A percentile compares a stretch with the other conserved stretches of the same genome.
phyloP scores from a whole-genome alignment of 2,797 vertebrate species.

The Dryobates pubescens region DNA sequence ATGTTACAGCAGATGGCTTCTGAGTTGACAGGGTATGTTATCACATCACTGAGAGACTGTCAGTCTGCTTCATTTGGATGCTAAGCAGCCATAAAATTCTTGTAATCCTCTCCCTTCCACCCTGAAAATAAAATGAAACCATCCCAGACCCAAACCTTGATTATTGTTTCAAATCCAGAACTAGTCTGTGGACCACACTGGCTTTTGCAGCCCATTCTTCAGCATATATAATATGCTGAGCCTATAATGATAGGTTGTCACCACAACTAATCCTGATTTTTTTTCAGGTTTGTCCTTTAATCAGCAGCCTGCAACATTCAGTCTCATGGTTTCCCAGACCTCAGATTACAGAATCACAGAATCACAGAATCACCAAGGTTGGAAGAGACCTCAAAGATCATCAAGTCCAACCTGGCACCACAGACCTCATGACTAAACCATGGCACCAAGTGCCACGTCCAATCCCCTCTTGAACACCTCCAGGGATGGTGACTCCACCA shows the following conservation, averaged over 20 bases:
- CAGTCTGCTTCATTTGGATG: neutral
- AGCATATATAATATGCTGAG: no score
- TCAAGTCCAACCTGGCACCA: no score
- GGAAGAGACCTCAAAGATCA: no score
- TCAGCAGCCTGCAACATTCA: neutral
- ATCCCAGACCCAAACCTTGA: neutral
- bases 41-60: neutral
- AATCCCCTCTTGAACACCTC: no score
- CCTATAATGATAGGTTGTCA: neutral
- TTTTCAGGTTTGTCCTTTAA: neutral
- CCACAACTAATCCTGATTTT: neutral
- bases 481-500: no score
- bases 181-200: neutral
- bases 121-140: neutral
- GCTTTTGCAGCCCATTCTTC: neutral
- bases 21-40: neutral
- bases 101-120: neutral
- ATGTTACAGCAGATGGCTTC: neutral
- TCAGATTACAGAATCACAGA: neutral
- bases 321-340: neutral
- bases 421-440: no score
- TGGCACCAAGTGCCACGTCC: no score
- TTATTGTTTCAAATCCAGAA: neutral
- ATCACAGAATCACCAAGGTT: no score
- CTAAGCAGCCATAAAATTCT: neutral